Base-by-base conservation (phyloP, 1,140 invertebrate genomes). In the Pogonognathellus flavescens region DNA sequence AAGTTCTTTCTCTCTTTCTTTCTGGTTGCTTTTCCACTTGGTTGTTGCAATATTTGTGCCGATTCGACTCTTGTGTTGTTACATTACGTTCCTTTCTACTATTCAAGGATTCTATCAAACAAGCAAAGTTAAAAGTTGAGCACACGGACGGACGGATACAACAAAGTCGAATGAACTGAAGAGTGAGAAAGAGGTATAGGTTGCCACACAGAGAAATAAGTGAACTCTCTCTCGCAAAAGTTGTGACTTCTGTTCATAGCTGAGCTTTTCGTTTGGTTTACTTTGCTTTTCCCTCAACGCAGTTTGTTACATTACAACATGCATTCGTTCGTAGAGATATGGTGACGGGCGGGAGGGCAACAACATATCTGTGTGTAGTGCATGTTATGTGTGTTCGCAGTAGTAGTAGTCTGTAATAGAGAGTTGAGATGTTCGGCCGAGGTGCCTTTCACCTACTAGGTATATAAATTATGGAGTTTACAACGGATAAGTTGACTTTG, bases 61-160 rank as follows among this genome's bases (percentile, higher is more conserved):
- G 70, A 76, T 76, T 76, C 70, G 31, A 31, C 22, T 76, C 31
- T 25, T 76, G 70, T 76, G 41, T 76, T 76, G 13, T 76, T 49
- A 50, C 70, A 76, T 76, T 76, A 76, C 25, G 70, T 76, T 76
- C 8, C 41, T 50, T n/a, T 49, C 31, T 76, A 14, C 70, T 18
- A 76, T 76, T 76, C 70, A 76, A 20, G 25, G 11, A 76, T 41
- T 76, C 70, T 76, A 76, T 76, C 70, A 76, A 76, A 76, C 70
- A 41, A 31, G 31, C n/a, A 76, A 76, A 76, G 70, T 76, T 76
- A 76, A 41, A 76, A 76, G 70, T 76, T 76, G 70, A 76, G 70
- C 70, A 76, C 31, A 41, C 31, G 31, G 31, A 41, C 70, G 70
- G 41, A 76, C 70, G 70, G 70, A 76, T 76, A 76, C 41, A 76